Conservation (phyloP, 2,113 vertebrate species). For the Pitta sordida region DNA sequence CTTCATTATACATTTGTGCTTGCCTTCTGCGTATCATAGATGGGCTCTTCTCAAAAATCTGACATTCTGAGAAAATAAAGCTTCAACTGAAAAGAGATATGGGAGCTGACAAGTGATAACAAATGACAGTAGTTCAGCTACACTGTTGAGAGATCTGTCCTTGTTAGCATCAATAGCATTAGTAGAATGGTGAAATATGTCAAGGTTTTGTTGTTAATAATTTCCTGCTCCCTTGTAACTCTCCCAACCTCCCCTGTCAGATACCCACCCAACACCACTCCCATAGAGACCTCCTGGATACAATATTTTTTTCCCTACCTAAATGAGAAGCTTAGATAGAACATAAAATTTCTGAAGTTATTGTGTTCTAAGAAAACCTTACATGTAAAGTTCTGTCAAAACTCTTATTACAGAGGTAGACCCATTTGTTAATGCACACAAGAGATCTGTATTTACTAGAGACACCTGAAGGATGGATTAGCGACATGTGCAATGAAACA, state of each 20-base stretch:
- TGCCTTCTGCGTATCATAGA: constrained; percentile 41
- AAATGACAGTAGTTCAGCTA: constrained; percentile 22
- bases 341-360: neutral
- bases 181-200: neutral
- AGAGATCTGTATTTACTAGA: neutral
- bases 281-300: neutral
- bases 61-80: neutral
- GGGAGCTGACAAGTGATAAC: constrained; percentile 24
- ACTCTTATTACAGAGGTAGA: neutral
- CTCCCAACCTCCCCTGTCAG: neutral
- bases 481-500: neutral
- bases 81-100: neutral
- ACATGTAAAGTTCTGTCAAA: neutral
- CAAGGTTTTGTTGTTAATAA: neutral
- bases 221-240: neutral
- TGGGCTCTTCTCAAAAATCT: constrained; percentile 18
- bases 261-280: neutral
- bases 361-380: accelerated
- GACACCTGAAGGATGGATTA: neutral
- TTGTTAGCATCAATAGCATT: constrained; percentile 22
- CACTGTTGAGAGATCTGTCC: neutral
- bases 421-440: neutral
- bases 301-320: neutral
- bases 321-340: neutral
- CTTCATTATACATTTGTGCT: neutral